phyloP scores from a whole-genome alignment of 2,797 vertebrate genomes.

The Chiroxiphia lanceolata region DNA sequence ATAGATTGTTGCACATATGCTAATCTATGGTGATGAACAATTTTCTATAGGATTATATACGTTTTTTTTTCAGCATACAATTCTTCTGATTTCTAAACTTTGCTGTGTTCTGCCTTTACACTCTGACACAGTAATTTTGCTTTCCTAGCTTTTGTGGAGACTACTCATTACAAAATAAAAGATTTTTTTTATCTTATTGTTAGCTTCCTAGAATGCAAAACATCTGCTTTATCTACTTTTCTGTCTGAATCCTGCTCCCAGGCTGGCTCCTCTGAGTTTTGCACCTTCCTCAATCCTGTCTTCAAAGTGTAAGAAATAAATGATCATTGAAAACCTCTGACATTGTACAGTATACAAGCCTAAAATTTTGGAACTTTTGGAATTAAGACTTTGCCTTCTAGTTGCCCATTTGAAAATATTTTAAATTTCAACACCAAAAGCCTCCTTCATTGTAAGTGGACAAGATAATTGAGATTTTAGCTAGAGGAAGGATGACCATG shows the following conservation, averaged over 20 bases:
- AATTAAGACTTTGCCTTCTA: not conserved
- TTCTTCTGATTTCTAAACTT: not conserved
- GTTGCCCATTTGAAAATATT: not conserved
- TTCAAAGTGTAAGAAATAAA: not conserved
- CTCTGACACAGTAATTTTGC: conserved; percentile 9
- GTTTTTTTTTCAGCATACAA: not conserved
- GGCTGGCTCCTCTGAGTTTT: not conserved
- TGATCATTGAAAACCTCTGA: not conserved
- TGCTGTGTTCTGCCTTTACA: not conserved
- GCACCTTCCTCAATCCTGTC: not conserved
- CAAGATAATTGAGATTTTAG: not conserved
- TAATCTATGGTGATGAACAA: not conserved
- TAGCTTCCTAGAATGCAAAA: conserved; percentile 27
- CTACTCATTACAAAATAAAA: conserved; percentile 9
- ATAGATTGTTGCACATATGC: not conserved
- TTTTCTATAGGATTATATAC: not conserved
- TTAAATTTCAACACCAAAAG: not conserved
- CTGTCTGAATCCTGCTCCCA: not conserved
- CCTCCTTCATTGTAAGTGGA: not conserved
- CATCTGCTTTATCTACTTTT: conserved; percentile 20
- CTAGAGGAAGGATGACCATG: not conserved
- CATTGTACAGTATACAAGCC: not conserved
- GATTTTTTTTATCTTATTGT: not conserved
- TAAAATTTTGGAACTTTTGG: not conserved
- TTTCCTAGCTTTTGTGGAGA: not conserved